These are phyloP conservation scores for Chlamydotis undulata DNA, from an alignment of 2,113 vertebrate genomes.

Conservation along the genomic window DNA sequence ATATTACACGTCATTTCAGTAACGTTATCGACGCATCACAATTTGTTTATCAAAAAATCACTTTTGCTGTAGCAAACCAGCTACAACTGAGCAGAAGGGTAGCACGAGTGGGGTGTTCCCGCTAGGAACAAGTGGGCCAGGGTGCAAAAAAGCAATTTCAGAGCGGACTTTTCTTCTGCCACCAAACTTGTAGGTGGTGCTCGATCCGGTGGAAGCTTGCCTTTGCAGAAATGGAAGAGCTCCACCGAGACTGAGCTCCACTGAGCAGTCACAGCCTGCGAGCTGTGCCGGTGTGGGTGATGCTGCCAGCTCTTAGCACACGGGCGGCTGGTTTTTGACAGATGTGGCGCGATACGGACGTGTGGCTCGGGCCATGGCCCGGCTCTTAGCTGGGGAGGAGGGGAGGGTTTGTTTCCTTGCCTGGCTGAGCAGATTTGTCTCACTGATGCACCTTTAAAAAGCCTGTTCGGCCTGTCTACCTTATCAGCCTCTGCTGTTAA, in stretches of 20 bases:
- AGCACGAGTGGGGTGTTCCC: neutral
- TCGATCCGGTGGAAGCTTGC: neutral
- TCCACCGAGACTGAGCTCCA: rapidly evolving
- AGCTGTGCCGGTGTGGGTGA: neutral
- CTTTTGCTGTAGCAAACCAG: neutral
- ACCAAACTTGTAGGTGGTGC: too few species aligned
- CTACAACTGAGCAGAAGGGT: neutral
- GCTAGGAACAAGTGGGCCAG: rapidly evolving
- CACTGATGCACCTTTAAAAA: neutral
- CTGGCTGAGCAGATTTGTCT: neutral
- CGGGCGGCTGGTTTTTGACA: neutral
- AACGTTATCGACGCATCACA: rapidly evolving
- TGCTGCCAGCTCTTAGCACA: neutral
- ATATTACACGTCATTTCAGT: neutral
- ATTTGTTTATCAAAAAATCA: neutral
- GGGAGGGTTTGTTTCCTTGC: neutral
- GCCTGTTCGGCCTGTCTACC: rapidly evolving
- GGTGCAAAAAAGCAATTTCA: rapidly evolving
- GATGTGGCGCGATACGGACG: rapidly evolving
- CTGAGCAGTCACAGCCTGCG: rapidly evolving
- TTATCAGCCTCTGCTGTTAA: neutral
- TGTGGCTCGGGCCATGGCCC: neutral
- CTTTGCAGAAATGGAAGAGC: neutral
- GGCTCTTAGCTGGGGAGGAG: neutral
- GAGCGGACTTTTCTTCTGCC: neutral